phyloP scores from a whole-genome alignment of 2,113 vertebrate genomes.

The Pteronura brasiliensis region DNA sequence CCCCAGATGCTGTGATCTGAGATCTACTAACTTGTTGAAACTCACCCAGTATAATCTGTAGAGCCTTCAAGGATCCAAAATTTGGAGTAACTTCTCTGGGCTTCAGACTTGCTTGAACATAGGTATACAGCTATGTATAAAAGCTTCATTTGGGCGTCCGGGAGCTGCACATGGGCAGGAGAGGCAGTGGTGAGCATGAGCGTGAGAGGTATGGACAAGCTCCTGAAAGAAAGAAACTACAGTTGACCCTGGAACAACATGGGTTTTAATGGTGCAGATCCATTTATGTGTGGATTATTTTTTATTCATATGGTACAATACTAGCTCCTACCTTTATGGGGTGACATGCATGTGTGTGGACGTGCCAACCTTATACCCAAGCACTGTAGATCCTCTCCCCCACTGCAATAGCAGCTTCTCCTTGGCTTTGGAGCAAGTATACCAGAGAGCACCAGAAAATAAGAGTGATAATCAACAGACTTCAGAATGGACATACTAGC shows the following conservation, averaged over 20 bases:
- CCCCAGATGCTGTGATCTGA: conserved; percentile 16
- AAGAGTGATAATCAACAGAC: background rate
- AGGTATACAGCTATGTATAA: conserved; percentile 42
- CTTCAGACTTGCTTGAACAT: conserved; percentile 43
- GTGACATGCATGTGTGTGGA: too few relatives aligned
- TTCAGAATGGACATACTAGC: background rate
- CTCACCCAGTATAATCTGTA: background rate
- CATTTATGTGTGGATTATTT: background rate
- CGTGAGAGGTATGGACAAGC: background rate
- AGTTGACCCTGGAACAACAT: background rate
- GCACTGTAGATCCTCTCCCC: too few relatives aligned
- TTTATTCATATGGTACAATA: background rate
- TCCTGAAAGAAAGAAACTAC: background rate
- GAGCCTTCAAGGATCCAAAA: background rate
- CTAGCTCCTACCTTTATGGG: too few relatives aligned
- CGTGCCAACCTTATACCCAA: too few relatives aligned
- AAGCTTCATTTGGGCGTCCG: background rate
- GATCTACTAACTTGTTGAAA: conserved; percentile 36
- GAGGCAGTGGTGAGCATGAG: too few relatives aligned
- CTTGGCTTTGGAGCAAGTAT: too few relatives aligned
- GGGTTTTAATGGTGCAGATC: background rate
- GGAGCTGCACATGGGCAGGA: too few relatives aligned
- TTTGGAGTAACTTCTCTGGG: conserved; percentile 23
- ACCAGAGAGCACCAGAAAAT: background rate
- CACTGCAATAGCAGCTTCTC: too few relatives aligned